Evolutionary conservation across 2,113 vertebrate species (phyloP).

Genomic region (Dissostichus mawsoni): DNA sequence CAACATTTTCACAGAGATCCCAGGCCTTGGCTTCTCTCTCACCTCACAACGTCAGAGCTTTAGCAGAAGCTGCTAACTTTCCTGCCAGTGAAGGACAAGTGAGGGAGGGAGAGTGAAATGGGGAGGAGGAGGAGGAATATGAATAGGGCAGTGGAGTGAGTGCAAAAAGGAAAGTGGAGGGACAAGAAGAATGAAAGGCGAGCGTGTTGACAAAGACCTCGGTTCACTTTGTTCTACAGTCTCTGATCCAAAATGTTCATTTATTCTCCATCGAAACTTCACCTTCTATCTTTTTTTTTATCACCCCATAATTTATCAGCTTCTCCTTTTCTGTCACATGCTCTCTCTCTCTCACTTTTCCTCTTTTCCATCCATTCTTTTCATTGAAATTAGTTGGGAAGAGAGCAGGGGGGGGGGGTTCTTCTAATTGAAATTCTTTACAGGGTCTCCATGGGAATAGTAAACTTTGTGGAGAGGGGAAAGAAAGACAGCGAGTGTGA

Average conservation of each 20-base stretch:
- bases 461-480: conserved; percentile 80
- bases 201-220: conserved; percentile 70
- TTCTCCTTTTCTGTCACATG: conserved; percentile 30
- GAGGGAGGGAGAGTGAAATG: conserved; percentile 16
- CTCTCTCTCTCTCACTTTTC: conserved; percentile 45
- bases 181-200: conserved; percentile 66
- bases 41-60: conserved; percentile 44
- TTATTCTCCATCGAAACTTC: conserved; percentile 57
- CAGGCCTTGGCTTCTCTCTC: conserved; percentile 42
- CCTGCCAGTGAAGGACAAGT: conserved; percentile 71
- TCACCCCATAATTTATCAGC: conserved; percentile 34
- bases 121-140: conserved; percentile 65
- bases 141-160: conserved; percentile 75
- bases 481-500: conserved; percentile 66
- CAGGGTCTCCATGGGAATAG: conserved; percentile 82
- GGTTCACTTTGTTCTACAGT: conserved; percentile 59
- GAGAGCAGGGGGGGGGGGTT: conserved; percentile 24
- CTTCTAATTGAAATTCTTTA: conserved; percentile 85
- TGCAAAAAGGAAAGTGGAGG: conserved; percentile 66
- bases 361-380: conserved; percentile 59
- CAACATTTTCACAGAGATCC: conserved; percentile 21
- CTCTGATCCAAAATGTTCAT: conserved; percentile 58
- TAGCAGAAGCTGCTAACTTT: conserved; percentile 69
- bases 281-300: conserved; percentile 21
- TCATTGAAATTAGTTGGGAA: conserved; percentile 63